phyloP scores from a whole-genome alignment of 2,113 vertebrate genomes.

The Microtus pennsylvanicus region DNA sequence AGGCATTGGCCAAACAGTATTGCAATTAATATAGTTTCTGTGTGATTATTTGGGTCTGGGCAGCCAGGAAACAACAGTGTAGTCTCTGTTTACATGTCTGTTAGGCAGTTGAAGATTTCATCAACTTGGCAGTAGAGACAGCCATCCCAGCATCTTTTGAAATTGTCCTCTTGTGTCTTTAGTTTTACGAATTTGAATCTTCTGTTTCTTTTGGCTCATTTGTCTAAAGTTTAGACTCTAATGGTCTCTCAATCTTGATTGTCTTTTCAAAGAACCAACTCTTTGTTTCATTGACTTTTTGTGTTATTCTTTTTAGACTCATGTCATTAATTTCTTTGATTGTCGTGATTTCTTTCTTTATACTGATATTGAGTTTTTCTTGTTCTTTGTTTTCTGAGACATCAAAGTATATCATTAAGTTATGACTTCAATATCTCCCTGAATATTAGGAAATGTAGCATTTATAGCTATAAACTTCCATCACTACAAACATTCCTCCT shows the following conservation, averaged over 20 bases:
- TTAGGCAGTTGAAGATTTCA: background rate
- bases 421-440: background rate
- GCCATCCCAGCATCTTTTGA: background rate
- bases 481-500: background rate
- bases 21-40: too few relatives aligned
- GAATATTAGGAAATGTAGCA: background rate
- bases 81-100: too few relatives aligned
- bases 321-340: background rate
- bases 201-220: background rate
- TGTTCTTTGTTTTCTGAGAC: background rate
- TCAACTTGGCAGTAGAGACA: background rate
- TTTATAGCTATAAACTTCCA: background rate
- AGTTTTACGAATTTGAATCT: background rate
- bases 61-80: too few relatives aligned
- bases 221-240: background rate
- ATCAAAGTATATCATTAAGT: background rate
- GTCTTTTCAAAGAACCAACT: background rate
- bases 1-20: too few relatives aligned
- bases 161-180: background rate
- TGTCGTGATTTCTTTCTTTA: background rate
- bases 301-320: background rate
- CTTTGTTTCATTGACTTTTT: background rate
- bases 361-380: background rate
- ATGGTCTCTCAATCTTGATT: background rate
- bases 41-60: too few relatives aligned